Percentiles rank a stretch among this genome's conserved stretches.
These are phyloP conservation scores for Gulo gulo DNA, from an alignment of 2,113 vertebrate genomes.

Conservation along the genomic window DNA sequence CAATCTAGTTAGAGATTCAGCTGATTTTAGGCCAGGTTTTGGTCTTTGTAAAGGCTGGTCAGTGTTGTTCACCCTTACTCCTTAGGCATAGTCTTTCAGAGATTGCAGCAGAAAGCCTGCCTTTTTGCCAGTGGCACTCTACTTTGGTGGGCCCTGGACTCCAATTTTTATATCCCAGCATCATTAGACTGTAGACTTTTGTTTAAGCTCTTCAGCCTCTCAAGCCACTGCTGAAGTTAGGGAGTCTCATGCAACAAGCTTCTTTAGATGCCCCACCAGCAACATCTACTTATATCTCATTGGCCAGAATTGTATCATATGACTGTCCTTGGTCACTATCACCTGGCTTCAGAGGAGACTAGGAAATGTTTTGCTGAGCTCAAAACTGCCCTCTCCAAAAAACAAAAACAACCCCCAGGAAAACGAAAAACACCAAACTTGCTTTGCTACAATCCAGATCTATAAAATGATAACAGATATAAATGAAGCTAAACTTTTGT, in stretches of 20 bases:
- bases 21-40: not conserved
- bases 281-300: not conserved
- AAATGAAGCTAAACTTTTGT: constrained; percentile 23
- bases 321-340: not conserved
- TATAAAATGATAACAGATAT: not conserved
- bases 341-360: not conserved
- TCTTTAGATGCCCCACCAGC: not conserved
- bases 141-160: not conserved
- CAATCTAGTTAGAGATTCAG: not conserved
- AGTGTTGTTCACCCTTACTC: not conserved
- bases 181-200: not conserved
- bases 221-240: not conserved
- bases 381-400: not conserved
- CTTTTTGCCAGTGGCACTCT: not conserved
- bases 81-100: not conserved
- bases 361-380: not conserved
- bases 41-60: not conserved
- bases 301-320: not conserved
- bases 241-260: not conserved
- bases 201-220: not conserved
- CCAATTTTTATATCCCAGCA: not conserved
- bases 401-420: not conserved
- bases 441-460: not conserved
- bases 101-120: not conserved
- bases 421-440: not conserved